These are phyloP conservation scores for Brachionichthys hirsutus DNA, from an alignment of 2,113 vertebrate genomes.

Conservation along the genomic window DNA sequence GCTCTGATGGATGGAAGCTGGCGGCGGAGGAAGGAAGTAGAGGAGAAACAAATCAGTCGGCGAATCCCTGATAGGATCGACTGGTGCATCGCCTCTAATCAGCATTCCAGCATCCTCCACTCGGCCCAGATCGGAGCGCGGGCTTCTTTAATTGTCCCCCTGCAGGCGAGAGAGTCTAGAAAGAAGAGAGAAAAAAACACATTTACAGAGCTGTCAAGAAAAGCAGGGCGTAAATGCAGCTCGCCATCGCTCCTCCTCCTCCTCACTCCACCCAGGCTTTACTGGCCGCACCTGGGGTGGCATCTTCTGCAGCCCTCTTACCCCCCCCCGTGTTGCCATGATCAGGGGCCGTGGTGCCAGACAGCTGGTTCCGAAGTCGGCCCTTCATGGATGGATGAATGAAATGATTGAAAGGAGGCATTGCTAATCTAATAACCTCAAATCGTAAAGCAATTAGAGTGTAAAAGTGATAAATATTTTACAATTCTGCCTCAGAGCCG, in stretches of 20 bases:
- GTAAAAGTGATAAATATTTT: no score
- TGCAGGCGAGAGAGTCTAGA: slow-evolving; percentile 47
- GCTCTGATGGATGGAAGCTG: slow-evolving; percentile 16
- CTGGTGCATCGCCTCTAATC: slow-evolving; percentile 58
- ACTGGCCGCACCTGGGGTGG: slow-evolving; percentile 48
- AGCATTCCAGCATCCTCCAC: slow-evolving; percentile 61
- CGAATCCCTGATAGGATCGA: slow-evolving; percentile 38
- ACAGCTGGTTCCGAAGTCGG: slow-evolving; percentile 55
- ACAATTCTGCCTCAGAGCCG: no score
- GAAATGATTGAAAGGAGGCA: no score
- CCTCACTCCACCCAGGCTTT: slow-evolving; percentile 17
- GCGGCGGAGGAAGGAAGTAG: slow-evolving; percentile 15
- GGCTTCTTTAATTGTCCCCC: slow-evolving; percentile 66
- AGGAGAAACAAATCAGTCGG: slow-evolving; percentile 51
- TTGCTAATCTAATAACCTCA: no score
- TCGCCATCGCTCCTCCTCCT: slow-evolving; percentile 39
- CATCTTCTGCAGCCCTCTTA: slow-evolving; percentile 32
- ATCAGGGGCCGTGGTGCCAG: slow-evolving; percentile 39
- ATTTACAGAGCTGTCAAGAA: slow-evolving; percentile 48
- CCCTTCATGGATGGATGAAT: no score
- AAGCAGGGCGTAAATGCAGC: slow-evolving; percentile 55
- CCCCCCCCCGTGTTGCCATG: slow-evolving; percentile 12
- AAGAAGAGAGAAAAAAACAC: slow-evolving; percentile 41
- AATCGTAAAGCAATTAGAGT: no score
- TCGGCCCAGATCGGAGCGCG: slow-evolving; percentile 20